These are phyloP conservation scores for Aphaenogaster rudis DNA, from an alignment of 1,140 invertebrate genomes.

Conservation along the genomic window DNA sequence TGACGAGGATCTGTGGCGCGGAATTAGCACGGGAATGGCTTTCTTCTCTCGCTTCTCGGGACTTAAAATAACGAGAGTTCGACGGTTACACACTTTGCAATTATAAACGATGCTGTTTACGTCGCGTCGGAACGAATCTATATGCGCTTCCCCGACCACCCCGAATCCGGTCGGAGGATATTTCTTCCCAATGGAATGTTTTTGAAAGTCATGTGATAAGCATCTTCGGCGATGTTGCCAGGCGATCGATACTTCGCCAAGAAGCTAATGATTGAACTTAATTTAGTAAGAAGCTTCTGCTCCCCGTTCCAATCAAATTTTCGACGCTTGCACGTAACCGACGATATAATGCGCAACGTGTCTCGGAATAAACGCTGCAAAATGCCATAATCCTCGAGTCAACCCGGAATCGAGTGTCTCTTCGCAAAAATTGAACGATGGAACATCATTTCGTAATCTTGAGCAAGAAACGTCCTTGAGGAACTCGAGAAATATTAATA, in stretches of 20 bases:
- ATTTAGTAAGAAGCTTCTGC: slow-evolving; percentile 19
- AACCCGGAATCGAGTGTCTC: not conserved
- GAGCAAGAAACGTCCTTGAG: not conserved
- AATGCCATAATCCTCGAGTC: not conserved
- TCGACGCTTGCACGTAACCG: not conserved
- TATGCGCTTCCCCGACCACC: not conserved
- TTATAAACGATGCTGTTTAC: slow-evolving; percentile 15
- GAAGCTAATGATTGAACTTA: slow-evolving; percentile 27
- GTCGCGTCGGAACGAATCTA: not conserved
- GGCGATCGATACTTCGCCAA: slow-evolving; percentile 24
- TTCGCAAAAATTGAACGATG: not conserved
- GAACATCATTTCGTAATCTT: not conserved
- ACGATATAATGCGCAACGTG: not conserved
- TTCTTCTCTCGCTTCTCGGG: not conserved
- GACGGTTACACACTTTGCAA: not conserved
- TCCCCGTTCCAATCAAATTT: not conserved
- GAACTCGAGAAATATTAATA: not conserved
- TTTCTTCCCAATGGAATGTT: not conserved
- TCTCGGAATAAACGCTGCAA: not conserved
- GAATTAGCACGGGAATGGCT: not conserved
- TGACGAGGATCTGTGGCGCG: not conserved
- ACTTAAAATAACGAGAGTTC: slow-evolving; percentile 24
- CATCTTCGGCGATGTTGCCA: slow-evolving; percentile 7
- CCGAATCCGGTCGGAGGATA: not conserved
- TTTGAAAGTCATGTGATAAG: slow-evolving; percentile 30